Base-by-base conservation (phyloP, 2,888 invertebrate genomes). In the Pantelozetes paolii region DNA sequence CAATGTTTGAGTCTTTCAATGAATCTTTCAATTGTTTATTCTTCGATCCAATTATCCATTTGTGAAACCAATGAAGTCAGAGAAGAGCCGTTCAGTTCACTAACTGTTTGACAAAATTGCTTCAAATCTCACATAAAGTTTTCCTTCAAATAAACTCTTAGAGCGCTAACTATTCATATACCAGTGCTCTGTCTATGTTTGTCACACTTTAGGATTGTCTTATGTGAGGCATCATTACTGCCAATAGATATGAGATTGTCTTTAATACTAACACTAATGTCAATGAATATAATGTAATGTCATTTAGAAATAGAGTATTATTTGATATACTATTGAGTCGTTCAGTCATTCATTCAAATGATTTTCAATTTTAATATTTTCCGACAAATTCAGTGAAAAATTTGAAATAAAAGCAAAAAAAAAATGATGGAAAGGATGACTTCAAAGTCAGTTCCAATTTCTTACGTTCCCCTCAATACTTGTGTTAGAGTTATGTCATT, bases 11-110 rank as follows among this genome's bases (percentile, higher is more conserved):
- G 28, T 28, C 2, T 57, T 26, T 57, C 11, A 28, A n/a, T n/a
- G n/a, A n/a, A n/a, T n/a, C n/a, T n/a, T n/a, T n/a, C n/a, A 28
- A 13, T n/a, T 28, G 32, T 32, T 30, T 59, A 59, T 59, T 59
- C 30, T 59, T 30, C 18, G 42, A 40, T 67, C 36, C 40, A 67
- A 67, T 67, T 67, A 67, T 67, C 67, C 40, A 40, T 67, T 67
- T 67, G 20, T 67, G 67, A 67, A 23, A 23, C 2, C 36, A 67
- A 40, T 67, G 40, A 67, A 40, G 67, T 23, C 30, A 36, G 30
- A 67, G 40, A 67, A 67, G 36, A 36, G 5, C 11, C 20, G 23
- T 67, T 67, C 32, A 40, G 40, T 42, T 67, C n/a, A 40, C 23
- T 67, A 40, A 67, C 20, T 67, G 5, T 36, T 67, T 67, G 30